Base-by-base conservation (phyloP, 2,888 invertebrate species). In the Timema cristinae region DNA sequence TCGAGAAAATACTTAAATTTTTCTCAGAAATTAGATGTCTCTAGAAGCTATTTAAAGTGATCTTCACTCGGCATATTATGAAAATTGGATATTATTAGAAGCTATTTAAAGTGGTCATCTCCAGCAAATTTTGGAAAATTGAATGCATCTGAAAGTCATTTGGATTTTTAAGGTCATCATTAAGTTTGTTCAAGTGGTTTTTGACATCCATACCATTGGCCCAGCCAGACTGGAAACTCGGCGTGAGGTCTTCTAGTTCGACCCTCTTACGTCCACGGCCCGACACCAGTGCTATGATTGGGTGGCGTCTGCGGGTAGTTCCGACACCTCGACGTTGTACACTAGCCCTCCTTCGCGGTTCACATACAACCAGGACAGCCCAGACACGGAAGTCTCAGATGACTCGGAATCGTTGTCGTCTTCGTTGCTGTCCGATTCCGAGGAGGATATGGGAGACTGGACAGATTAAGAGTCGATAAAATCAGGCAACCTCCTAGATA, bases 331-430 rank as follows among this genome's bases (percentile, higher is more conserved):
- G 72, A 93, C 89, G 73, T 91, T 91, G 82, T 92, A 94, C 54
- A 90, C 88, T 71, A 94, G 83, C 0, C 91, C 89, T 7, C 94
- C 93, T 73, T 91, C 90, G 74, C 89, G 89, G 78, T 92, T 92
- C 68, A 94, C 85, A 77, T 91, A 93, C 69, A 92, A 85, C 89
- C 93, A 89, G 0, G 92, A 91, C 72, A 93, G 81, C 10, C 94
- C 94, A 49, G 81, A 79, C 1, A 81, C 80, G 10, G 71, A 49
- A 10, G 72, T 59, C 66, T 51, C 32, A 7, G 68, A 52, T n/a
- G 63, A 47, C n/a, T 85, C 88, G 74, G 67, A 47, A 50, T 50
- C 87, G 86, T 77, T 80, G 84, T 74, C 72, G 13, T 73, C 72
- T 11, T 71, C 71, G n/a, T 69, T 70, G 32, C 67, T 69, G 67